These are phyloP conservation scores for Hyperoplus lanceolatus DNA, from an alignment of 2,797 vertebrate species.

Conservation along the genomic window DNA sequence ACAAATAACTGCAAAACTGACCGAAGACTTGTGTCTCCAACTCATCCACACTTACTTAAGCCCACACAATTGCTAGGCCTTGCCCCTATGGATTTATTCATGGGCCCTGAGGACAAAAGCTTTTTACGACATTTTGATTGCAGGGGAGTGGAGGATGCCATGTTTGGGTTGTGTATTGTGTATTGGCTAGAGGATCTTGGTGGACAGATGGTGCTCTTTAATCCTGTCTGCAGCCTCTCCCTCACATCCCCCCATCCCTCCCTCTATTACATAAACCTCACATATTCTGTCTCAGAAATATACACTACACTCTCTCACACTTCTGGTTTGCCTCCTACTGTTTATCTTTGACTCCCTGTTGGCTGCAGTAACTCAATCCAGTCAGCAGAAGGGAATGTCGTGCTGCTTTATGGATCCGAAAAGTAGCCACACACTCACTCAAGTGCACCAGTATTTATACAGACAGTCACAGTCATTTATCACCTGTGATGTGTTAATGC, in stretches of 20 bases:
- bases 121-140: background rate
- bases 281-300: constrained; percentile 22
- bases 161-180: constrained; percentile 49
- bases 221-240: constrained; percentile 75
- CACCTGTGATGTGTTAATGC: constrained; percentile 11
- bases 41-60: background rate
- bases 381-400: constrained; percentile 56
- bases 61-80: too few relatives aligned
- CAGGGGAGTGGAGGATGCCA: background rate
- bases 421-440: constrained; percentile 2
- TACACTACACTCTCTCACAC: too few relatives aligned
- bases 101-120: background rate
- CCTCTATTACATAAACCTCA: constrained; percentile 27
- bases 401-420: constrained; percentile 19
- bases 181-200: constrained; percentile 48
- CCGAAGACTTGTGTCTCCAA: background rate
- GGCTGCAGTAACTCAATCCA: constrained; percentile 49
- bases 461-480: constrained; percentile 21
- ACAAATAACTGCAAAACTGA: background rate
- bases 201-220: constrained; percentile 83
- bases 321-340: background rate
- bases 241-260: constrained; percentile 35
- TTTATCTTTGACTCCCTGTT: background rate
- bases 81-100: background rate
- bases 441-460: background rate